Percentiles rank a stretch among this genome's conserved stretches.
Evolutionary conservation across 1,140 invertebrate genomes (phyloP).

Genomic region (Cardiocondyla obscurior): DNA sequence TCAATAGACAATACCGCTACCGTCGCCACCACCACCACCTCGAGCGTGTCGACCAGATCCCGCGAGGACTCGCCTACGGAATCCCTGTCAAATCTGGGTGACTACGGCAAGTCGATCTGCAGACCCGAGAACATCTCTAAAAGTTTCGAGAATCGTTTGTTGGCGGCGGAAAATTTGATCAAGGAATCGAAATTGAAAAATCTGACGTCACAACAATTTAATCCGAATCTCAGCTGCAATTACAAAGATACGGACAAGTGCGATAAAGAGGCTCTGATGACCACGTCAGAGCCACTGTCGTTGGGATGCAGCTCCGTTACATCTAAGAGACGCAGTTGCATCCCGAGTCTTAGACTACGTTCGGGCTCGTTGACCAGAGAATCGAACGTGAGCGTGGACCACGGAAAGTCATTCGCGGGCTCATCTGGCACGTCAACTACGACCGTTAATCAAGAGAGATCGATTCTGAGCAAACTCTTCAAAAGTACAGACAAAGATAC

Average conservation of each 20-base stretch:
- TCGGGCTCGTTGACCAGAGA: slow-evolving; percentile 80
- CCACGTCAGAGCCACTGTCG: slow-evolving; percentile 51
- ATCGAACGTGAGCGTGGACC: slow-evolving; percentile 53
- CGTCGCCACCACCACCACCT: slow-evolving; percentile 39
- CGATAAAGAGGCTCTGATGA: slow-evolving; percentile 73
- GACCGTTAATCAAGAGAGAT: slow-evolving; percentile 81
- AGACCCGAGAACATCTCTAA: slow-evolving; percentile 58
- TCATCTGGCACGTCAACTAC: slow-evolving; percentile 58
- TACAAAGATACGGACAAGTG: slow-evolving; percentile 78
- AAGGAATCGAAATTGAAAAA: slow-evolving; percentile 81
- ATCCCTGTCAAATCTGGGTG: slow-evolving; percentile 73
- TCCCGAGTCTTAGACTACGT: slow-evolving; percentile 76
- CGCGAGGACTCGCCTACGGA: slow-evolving; percentile 77
- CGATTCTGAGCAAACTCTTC: slow-evolving; percentile 85
- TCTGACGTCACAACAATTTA: slow-evolving; percentile 63
- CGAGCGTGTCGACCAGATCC: slow-evolving; percentile 71
- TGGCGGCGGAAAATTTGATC: slow-evolving; percentile 80
- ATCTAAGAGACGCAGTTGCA: slow-evolving; percentile 77
- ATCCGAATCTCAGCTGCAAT: slow-evolving; percentile 71
- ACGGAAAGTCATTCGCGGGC: slow-evolving; percentile 63
- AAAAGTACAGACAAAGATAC: slow-evolving; percentile 77
- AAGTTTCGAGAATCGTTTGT: slow-evolving; percentile 76
- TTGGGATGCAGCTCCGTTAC: slow-evolving; percentile 44
- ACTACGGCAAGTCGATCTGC: slow-evolving; percentile 61
- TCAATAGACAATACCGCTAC: slow-evolving; percentile 41